Base-by-base conservation (phyloP, 1,140 invertebrate genomes). In the Pectinophora gossypiella region DNA sequence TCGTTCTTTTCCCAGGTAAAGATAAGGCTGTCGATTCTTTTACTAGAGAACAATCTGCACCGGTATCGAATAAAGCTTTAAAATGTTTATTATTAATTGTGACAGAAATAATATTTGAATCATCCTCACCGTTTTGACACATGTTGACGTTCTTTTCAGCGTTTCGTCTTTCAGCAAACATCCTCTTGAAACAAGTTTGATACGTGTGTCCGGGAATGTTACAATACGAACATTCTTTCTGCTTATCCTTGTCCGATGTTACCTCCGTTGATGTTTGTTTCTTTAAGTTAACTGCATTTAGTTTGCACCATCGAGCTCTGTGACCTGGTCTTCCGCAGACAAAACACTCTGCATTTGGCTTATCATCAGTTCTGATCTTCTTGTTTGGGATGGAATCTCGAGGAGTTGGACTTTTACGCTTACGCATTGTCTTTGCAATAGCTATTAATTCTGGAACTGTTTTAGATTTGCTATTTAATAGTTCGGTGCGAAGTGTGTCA, bases 21-120 rank as follows among this genome's bases (percentile, higher is more conserved):
- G 6, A 7, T 23, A 5, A 4, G 10, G 36, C 15, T 7, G n/a
- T 3, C 4, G 36, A 38, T 10, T 15, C 10, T 38, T 15, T 38
- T 38, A 38, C n/a, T n/a, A 38, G 36, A 38, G 6, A 38, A 13
- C 36, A 15, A 15, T 10, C 36, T 6, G 36, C 36, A 4, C 36
- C 36, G 12, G 5, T 27, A 27, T 27, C 23, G 12, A 5, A 27
- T 6, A 27, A 12, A 6, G 23, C 23, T 27, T 6, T 27, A 27
- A 27, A 27, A 6, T 27, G 5, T 6, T 12, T 5, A 12, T 27
- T 27, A 12, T 27, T 12, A 27, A 27, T 27, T 6, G 5, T 27
- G 12, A 27, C 12, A 6, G 23, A 62, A 65, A 56, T 62, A 66
- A 43, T 59, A 52, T 68, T 66, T 73, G 50, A 51, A 49, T 21